phyloP scores from a whole-genome alignment of 2,113 vertebrate species.

The Podocnemis expansa region DNA sequence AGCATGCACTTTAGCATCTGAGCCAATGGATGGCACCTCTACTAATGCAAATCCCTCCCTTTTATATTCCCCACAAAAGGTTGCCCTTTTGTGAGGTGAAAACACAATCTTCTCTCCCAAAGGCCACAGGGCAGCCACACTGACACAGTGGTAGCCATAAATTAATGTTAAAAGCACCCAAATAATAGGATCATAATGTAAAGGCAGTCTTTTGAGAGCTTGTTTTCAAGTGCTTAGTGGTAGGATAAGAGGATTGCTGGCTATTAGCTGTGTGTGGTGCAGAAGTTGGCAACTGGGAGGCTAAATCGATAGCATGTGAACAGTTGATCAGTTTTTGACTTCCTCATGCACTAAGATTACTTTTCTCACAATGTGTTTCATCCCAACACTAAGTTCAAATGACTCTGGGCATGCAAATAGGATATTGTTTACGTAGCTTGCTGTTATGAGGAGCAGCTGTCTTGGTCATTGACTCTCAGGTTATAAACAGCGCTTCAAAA shows the following conservation, averaged over 20 bases:
- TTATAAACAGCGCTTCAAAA: constrained; percentile 56
- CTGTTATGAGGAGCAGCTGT: constrained; percentile 53
- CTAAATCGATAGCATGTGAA: constrained; percentile 66
- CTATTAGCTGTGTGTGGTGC: constrained; percentile 47
- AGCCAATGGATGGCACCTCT: neutral
- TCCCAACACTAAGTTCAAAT: constrained; percentile 61
- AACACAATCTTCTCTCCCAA: neutral
- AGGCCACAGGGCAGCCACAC: neutral
- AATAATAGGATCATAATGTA: constrained; percentile 30
- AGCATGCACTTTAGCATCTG: neutral
- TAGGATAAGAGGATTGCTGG: constrained; percentile 62
- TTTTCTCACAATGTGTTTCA: constrained; percentile 71
- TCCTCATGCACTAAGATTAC: constrained; percentile 60
- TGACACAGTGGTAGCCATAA: constrained; percentile 7
- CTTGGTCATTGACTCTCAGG: neutral
- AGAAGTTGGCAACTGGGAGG: constrained; percentile 62
- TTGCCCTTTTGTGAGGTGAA: neutral
- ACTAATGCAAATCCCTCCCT: neutral
- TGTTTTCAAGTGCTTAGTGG: constrained; percentile 59
- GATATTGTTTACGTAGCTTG: constrained; percentile 44
- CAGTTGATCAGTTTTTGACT: constrained; percentile 67
- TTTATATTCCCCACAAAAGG: neutral
- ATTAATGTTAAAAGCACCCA: constrained; percentile 44
- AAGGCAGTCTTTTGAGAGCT: constrained; percentile 49
- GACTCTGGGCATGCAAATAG: constrained; percentile 63